Percentiles rank a stretch among this genome's conserved stretches.
phyloP scores from a whole-genome alignment of 2,888 invertebrate species.

The Spodoptera littoralis region DNA sequence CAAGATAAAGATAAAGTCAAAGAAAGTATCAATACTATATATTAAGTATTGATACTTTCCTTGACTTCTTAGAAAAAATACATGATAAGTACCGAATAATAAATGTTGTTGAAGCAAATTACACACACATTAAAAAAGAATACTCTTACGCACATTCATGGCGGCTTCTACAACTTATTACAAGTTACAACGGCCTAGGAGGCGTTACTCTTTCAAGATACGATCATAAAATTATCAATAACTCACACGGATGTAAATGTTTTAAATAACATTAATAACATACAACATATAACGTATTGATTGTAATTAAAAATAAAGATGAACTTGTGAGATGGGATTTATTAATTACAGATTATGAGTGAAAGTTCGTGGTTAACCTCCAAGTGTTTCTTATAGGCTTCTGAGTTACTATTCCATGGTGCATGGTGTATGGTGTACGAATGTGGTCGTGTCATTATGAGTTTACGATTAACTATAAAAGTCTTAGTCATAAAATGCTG shows the following conservation, averaged over 20 bases:
- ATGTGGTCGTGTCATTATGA: too few species aligned
- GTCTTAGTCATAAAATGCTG: too few species aligned
- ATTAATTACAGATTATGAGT: conserved; percentile 31
- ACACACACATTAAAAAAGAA: too few species aligned
- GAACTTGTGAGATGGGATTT: conserved; percentile 20
- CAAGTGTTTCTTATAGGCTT: conserved; percentile 17
- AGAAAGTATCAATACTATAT: too few species aligned
- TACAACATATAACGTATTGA: conserved; percentile 17
- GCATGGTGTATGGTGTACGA: too few species aligned
- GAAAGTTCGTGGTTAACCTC: conserved; percentile 51
- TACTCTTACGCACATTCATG: too few species aligned
- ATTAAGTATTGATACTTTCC: too few species aligned
- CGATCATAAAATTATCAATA: conserved; percentile 27
- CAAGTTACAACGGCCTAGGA: not conserved
- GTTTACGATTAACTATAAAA: too few species aligned
- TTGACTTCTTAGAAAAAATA: too few species aligned
- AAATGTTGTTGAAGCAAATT: too few species aligned
- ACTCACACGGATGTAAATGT: conserved; percentile 50
- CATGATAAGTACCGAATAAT: too few species aligned
- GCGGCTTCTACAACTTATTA: not conserved
- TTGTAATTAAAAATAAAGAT: conserved; percentile 46
- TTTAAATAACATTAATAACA: conserved; percentile 46
- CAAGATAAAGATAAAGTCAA: too few species aligned
- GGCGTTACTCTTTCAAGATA: conserved; percentile 18
- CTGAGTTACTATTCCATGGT: conserved; percentile 23